phyloP scores from a whole-genome alignment of 2,113 vertebrate species.

The Sterna hirundo region DNA sequence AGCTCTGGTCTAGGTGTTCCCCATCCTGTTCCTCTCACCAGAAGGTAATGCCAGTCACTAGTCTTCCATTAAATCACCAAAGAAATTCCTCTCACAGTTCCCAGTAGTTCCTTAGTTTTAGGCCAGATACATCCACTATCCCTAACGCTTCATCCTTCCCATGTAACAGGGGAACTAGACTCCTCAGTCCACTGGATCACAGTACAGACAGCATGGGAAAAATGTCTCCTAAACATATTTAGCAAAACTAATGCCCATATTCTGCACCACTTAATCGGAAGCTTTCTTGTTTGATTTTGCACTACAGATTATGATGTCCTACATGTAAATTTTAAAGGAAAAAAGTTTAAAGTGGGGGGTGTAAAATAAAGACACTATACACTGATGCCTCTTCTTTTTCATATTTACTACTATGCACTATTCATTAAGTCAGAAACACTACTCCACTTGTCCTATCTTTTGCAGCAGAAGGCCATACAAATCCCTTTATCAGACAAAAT shows the following conservation, averaged over 20 bases:
- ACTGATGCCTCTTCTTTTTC: not conserved
- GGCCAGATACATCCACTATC: not conserved
- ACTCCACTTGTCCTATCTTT: not conserved
- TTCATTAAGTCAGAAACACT: not conserved
- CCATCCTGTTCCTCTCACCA: not conserved
- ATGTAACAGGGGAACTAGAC: not conserved
- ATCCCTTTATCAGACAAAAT: not conserved
- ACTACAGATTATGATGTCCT: not conserved
- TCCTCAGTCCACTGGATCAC: not conserved
- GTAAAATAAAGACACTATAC: not conserved
- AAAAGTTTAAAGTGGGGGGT: not conserved
- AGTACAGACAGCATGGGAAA: not conserved
- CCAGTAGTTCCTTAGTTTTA: not conserved
- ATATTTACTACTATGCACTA: not conserved
- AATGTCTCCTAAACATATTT: not conserved
- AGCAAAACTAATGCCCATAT: not conserved
- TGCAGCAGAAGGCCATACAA: not conserved
- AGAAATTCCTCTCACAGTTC: not conserved
- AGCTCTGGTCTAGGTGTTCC: not conserved
- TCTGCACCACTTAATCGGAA: not conserved
- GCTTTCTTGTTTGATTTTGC: not conserved
- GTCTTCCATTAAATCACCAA: not conserved
- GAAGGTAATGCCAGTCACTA: not conserved
- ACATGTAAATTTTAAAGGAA: not conserved
- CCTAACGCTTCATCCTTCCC: not conserved